Percentiles rank a stretch among this genome's conserved stretches.
Evolutionary conservation across 2,113 vertebrate genomes (phyloP).

Genomic region (Psittacus erithacus): DNA sequence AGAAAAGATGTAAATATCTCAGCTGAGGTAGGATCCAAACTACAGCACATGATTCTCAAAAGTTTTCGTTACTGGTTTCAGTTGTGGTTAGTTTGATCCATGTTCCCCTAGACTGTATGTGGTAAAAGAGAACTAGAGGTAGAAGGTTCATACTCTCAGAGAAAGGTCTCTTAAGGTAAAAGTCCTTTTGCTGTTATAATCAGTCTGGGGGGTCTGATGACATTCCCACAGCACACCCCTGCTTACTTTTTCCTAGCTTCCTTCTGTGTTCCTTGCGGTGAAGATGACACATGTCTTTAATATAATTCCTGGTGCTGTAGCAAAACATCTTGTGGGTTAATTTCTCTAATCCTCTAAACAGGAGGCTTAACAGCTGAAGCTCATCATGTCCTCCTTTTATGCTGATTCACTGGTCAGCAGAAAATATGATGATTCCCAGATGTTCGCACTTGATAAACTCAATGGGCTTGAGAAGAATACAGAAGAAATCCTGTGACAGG

Average conservation of each 20-base stretch:
- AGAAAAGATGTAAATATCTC: background rate
- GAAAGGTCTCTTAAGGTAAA: background rate
- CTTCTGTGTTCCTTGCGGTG: background rate
- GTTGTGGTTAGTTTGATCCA: background rate
- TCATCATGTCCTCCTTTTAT: slow-evolving; percentile 55
- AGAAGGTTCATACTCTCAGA: background rate
- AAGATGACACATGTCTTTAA: background rate
- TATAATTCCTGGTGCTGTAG: background rate
- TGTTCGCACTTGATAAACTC: slow-evolving; percentile 47
- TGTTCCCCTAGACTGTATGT: background rate
- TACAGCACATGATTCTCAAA: background rate
- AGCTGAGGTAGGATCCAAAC: background rate
- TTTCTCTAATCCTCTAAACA: slow-evolving; percentile 51
- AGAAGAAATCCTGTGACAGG: slow-evolving; percentile 6
- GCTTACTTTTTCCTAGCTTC: background rate
- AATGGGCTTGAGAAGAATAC: slow-evolving; percentile 37
- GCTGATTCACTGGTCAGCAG: slow-evolving; percentile 59
- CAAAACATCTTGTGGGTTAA: slow-evolving; percentile 35
- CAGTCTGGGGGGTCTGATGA: background rate
- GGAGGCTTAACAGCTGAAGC: slow-evolving; percentile 59
- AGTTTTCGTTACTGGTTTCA: background rate
- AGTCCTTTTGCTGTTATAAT: background rate
- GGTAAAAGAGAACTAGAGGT: background rate
- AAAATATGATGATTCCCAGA: slow-evolving; percentile 65
- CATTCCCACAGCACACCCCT: background rate